A percentile compares a stretch with the other conserved stretches of the same genome.
Evolutionary conservation across 2,888 invertebrate species (phyloP).

Genomic region (Cremastinae sp.): DNA sequence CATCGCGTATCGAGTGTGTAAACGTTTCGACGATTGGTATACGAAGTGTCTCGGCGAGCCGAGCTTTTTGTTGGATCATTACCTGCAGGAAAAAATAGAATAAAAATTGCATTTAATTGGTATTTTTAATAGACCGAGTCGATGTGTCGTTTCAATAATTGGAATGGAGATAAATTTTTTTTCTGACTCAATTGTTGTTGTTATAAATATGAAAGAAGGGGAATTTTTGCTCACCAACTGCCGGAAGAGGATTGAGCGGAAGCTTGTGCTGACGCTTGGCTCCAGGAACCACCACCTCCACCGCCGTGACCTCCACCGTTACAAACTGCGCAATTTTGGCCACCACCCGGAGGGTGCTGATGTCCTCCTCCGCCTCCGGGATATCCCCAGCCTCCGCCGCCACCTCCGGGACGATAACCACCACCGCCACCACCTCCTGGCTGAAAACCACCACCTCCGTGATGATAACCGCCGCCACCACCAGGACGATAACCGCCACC

Average conservation of each 20-base stretch:
- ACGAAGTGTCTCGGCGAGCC: constrained; percentile 16
- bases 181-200: too few relatives aligned
- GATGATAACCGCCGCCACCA: constrained; percentile 51
- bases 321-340: too few relatives aligned
- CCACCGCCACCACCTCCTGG: too few relatives aligned
- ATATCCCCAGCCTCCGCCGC: constrained; percentile 47
- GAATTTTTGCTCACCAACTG: constrained; percentile 67
- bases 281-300: constrained; percentile 61
- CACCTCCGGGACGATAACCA: background rate
- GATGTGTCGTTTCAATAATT: too few relatives aligned
- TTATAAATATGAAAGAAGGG: too few relatives aligned
- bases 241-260: constrained; percentile 69
- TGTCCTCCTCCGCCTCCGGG: constrained; percentile 38
- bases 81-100: constrained; percentile 46
- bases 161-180: too few relatives aligned
- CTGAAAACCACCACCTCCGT: constrained; percentile 26
- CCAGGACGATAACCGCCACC: constrained; percentile 39
- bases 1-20: constrained; percentile 11
- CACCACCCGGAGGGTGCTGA: too few relatives aligned
- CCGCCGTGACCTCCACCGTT: too few relatives aligned
- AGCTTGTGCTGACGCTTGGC: constrained; percentile 68
- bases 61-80: constrained; percentile 23
- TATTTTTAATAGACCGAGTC: too few relatives aligned
- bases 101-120: background rate
- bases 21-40: constrained; percentile 7